Evolutionary conservation across 2,888 invertebrate genomes (phyloP).

Genomic region (Cerceris ruficornis): DNA sequence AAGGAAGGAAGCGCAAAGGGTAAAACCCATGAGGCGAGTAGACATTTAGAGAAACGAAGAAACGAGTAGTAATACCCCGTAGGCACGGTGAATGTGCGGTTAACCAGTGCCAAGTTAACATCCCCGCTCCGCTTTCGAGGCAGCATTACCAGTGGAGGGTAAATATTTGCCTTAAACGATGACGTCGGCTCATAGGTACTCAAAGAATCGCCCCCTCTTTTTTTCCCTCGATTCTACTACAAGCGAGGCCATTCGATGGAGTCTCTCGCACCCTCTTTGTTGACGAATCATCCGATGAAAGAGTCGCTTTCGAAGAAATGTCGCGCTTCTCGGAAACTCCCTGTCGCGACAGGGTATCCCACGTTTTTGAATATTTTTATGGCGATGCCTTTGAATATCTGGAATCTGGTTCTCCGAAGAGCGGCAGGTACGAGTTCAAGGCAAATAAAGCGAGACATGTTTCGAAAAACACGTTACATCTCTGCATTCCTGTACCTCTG

Average conservation of each 20-base stretch:
- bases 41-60: conserved; percentile 13
- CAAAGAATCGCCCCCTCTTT: conserved; percentile 25
- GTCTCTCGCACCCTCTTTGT: conserved; percentile 34
- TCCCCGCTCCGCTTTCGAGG: conserved; percentile 6
- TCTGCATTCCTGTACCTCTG: not conserved
- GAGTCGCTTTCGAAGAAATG: conserved; percentile 11
- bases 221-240: conserved; percentile 25
- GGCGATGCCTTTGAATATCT: conserved; percentile 8
- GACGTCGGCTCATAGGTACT: conserved; percentile 36
- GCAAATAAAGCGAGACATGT: not conserved
- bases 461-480: not conserved
- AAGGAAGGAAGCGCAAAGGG: not conserved
- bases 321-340: conserved; percentile 28
- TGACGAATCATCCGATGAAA: conserved; percentile 37
- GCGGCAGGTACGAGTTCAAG: not conserved
- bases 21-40: conserved; percentile 31
- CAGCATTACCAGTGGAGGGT: conserved; percentile 30
- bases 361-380: conserved; percentile 31
- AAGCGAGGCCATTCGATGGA: conserved; percentile 24
- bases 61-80: not conserved
- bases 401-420: conserved; percentile 7
- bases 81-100: conserved; percentile 24
- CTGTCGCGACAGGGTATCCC: not conserved
- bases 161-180: conserved; percentile 51
- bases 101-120: conserved; percentile 25